Evolutionary conservation across 2,113 vertebrate species (phyloP), one percentile per base, ranked within the genome.

Genomic region (Thalassoma bifasciatum): DNA sequence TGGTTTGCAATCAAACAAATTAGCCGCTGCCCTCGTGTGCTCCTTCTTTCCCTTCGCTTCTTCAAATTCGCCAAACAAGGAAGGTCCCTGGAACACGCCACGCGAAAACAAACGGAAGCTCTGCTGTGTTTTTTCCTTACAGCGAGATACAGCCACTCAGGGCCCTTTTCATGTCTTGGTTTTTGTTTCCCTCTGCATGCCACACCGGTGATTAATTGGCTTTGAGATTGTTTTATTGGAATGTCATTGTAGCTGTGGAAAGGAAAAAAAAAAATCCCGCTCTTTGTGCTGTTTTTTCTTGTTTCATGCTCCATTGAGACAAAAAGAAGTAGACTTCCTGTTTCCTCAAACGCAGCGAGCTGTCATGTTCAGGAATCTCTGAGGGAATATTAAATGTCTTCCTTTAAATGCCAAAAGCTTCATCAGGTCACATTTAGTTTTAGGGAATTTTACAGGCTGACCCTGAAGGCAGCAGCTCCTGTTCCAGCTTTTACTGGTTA

Each of bases 21-120:
- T 51, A 79, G 63, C 51, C 36, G 1, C 37, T 77, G 50, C 61
- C 65, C 42, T 81, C 72, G 62, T 36, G 19, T 37, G 47, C 61
- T 30, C 53, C 75, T 65, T 62, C 8, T 72, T 57, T 52, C 37
- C 57, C 40, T 40, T 22, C 23, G 40, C 54, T 79, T 57, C 42
- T 47, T 69, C 47, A 66, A 68, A 37, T 70, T 42, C 37, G 12
- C 59, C 10, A 82, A 90, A 78, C 86, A 81, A 93, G 91, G 90
- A 93, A 93, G 92, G 89, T 92, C 80, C 79, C 72, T 81, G 88
- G 80, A 87, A 82, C 74, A 66, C 0, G 36, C 77, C 64, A 80
- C 84, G 83, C 86, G 79, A 94, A 94, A 94, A 94, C 92, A 94
- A 91, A 66, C 86, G 94, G 93, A 94, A 95, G 85, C 23, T 64